phyloP scores from a whole-genome alignment of 2,888 invertebrate genomes.

The Cheilosia vernalis region DNA sequence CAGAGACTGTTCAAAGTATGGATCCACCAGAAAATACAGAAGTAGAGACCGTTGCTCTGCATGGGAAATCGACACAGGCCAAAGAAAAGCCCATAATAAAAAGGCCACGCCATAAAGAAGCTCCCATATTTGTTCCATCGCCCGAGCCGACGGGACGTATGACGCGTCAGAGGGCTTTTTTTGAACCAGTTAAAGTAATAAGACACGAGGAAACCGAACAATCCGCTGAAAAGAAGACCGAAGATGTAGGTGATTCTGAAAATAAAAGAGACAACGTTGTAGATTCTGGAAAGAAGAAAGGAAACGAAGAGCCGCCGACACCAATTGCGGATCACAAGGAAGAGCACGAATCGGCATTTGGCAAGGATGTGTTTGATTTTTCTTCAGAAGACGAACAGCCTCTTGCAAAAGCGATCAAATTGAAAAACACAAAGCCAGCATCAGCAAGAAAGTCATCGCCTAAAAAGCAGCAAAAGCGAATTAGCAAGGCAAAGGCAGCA shows the following conservation, averaged over 20 bases:
- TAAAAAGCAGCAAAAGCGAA: slow-evolving; percentile 55
- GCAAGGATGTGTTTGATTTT: slow-evolving; percentile 82
- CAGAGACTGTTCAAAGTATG: slow-evolving; percentile 52
- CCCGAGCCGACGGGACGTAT: slow-evolving; percentile 82
- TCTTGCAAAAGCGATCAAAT: slow-evolving; percentile 82
- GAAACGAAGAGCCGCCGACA: slow-evolving; percentile 48
- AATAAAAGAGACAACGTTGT: slow-evolving; percentile 72
- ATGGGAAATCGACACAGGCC: slow-evolving; percentile 65
- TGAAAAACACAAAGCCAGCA: slow-evolving; percentile 78
- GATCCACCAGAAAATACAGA: slow-evolving; percentile 21
- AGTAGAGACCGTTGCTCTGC: slow-evolving; percentile 11
- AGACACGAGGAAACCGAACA: slow-evolving; percentile 74
- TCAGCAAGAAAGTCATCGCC: slow-evolving; percentile 46
- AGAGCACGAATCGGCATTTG: slow-evolving; percentile 39
- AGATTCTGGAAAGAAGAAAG: slow-evolving; percentile 75
- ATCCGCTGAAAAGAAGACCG: slow-evolving; percentile 26
- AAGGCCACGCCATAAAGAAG: slow-evolving; percentile 82
- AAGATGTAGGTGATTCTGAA: background rate
- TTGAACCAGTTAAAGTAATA: slow-evolving; percentile 82
- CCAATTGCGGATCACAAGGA: slow-evolving; percentile 15
- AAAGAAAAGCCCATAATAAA: slow-evolving; percentile 79
- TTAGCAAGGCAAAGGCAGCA: slow-evolving; percentile 9
- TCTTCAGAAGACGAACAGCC: slow-evolving; percentile 86
- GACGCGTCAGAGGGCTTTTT: slow-evolving; percentile 82
- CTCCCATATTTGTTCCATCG: slow-evolving; percentile 81